Evolutionary conservation across 2,888 invertebrate genomes (phyloP).

Genomic region (Stegana nigrithorax): DNA sequence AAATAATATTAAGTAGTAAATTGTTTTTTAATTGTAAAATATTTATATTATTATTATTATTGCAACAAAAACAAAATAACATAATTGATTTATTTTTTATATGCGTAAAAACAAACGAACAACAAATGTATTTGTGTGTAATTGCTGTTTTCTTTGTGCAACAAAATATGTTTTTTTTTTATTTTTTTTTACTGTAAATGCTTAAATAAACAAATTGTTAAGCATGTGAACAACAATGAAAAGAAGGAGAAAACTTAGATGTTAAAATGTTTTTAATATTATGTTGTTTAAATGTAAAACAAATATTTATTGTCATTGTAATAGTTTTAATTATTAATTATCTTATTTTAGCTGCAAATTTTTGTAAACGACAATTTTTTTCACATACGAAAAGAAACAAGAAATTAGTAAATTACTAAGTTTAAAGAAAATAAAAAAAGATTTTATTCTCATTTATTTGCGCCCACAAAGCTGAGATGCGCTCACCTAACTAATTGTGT

Average conservation of each 20-base stretch:
- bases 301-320: no score
- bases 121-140: neutral
- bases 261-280: conserved; percentile 1
- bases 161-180: neutral
- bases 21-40: conserved; percentile 12
- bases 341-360: no score
- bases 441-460: no score
- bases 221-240: neutral
- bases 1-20: conserved; percentile 15
- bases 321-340: no score
- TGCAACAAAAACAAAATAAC: neutral
- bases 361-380: no score
- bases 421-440: no score
- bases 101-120: conserved; percentile 3
- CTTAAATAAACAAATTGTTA: neutral
- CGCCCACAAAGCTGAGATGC: no score
- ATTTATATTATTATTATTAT: no score
- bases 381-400: no score
- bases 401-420: no score
- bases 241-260: neutral
- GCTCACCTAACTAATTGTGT: no score
- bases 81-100: conserved; percentile 1
- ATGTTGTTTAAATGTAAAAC: neutral
- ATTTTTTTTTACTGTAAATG: neutral
- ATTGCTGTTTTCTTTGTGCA: conserved; percentile 6